Base-by-base conservation (phyloP, 2,113 vertebrate species). In the Ceyx margarethae region DNA sequence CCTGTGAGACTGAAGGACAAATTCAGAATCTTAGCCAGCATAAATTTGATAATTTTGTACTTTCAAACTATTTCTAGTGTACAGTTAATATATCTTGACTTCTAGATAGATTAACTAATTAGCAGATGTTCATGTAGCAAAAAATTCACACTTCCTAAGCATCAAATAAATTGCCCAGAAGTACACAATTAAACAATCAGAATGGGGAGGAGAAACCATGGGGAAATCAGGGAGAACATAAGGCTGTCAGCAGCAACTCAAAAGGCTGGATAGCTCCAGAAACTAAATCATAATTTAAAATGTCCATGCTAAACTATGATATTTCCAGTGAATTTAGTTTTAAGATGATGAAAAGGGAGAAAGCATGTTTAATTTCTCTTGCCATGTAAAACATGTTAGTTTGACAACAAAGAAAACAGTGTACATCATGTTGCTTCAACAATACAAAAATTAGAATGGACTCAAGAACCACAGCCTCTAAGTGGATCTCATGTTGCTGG, bases 21-120 rank as follows among this genome's bases (percentile, higher is more conserved):
- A 31, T 23, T 54, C 76, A 33, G 10, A 68, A 82, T 51, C 26
- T 60, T 23, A 81, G 13, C 15, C n/a, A 87, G n/a, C 13, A 33
- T 81, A 77, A 82, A 76, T 67, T 79, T 19, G 2, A 54, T 51
- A 54, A 57, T 43, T 64, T 15, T 71, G 13, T 66, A 50, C 69
- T 91, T 51, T 80, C 33, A 66, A 64, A 7, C 5, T 88, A 37
- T 88, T 95, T 90, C 67, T 43, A 77, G 17, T 13, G 8, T 58
- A 61, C 40, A 66, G 65, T 68, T 84, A 82, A 65, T 85, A 85
- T 92, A 82, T 92, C 71, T 89, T 73, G 61, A 29, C 76, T 93
- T 92, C 45, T 46, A 87, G 20, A 89, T 29, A 87, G 61, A 71
- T 21, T 84, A 68, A 54, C 58, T 89, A 88, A 91, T 89, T 93